Conservation (phyloP, 2,797 vertebrate genomes). For the Alectoris magna region DNA sequence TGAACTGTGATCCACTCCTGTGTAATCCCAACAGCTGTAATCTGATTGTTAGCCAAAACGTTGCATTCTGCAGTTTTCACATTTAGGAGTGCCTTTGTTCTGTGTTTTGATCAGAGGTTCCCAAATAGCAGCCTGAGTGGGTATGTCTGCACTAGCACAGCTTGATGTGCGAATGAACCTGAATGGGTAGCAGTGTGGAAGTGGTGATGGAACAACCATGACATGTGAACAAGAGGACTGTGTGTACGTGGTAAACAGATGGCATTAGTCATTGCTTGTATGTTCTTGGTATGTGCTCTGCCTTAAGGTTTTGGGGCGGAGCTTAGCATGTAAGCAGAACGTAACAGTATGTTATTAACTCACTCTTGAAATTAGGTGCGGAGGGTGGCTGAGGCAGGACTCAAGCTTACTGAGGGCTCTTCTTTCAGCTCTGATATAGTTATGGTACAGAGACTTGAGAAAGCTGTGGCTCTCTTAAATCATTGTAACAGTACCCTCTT, state of each 20-base stretch:
- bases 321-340: not conserved
- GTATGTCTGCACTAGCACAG: fast-evolving
- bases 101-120: not conserved
- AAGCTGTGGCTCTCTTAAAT: not conserved
- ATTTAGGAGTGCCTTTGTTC: not conserved
- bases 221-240: not conserved
- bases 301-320: not conserved
- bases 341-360: not conserved
- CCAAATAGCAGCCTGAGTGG: not conserved
- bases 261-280: not conserved
- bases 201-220: not conserved
- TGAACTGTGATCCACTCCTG: not conserved
- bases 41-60: not conserved
- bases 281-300: not conserved
- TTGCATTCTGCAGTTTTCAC: not conserved
- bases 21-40: not conserved
- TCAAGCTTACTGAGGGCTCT: not conserved
- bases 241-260: not conserved
- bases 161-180: not conserved
- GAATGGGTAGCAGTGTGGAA: not conserved
- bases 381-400: not conserved
- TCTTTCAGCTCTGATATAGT: not conserved
- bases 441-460: fast-evolving
- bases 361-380: not conserved
- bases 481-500: slow-evolving; percentile 43